Evolutionary conservation across 2,888 invertebrate genomes (phyloP).

Genomic region (Herminia tarsipennalis): DNA sequence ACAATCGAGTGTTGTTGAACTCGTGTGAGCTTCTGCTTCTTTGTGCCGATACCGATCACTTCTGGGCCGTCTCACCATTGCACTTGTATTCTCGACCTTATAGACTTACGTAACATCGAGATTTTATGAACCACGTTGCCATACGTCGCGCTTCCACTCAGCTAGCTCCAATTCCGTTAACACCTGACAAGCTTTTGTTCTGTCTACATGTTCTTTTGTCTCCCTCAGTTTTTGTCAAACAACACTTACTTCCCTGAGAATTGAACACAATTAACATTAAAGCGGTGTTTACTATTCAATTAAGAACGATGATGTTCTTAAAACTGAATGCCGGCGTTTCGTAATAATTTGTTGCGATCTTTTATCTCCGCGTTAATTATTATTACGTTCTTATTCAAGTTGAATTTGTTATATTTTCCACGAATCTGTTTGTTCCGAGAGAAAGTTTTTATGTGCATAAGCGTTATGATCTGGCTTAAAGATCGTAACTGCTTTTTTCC

Average conservation of each 20-base stretch:
- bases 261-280: slow-evolving; percentile 30
- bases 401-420: slow-evolving; percentile 28
- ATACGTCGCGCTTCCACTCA: not conserved
- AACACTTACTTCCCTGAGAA: slow-evolving; percentile 63
- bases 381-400: slow-evolving; percentile 55
- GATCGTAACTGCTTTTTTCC: too few relatives aligned
- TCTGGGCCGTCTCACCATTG: slow-evolving; percentile 20
- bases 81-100: slow-evolving; percentile 49
- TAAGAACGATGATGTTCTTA: slow-evolving; percentile 37
- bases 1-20: slow-evolving; percentile 65
- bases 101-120: slow-evolving; percentile 32
- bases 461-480: not conserved
- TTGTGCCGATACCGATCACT: slow-evolving; percentile 50
- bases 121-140: slow-evolving; percentile 18
- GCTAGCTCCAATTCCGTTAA: slow-evolving; percentile 1
- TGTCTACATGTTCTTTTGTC: slow-evolving; percentile 31
- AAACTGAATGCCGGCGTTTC: slow-evolving; percentile 36
- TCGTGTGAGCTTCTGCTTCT: slow-evolving; percentile 68
- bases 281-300: slow-evolving; percentile 40
- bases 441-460: slow-evolving; percentile 26
- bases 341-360: slow-evolving; percentile 42
- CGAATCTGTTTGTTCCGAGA: slow-evolving; percentile 20
- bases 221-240: slow-evolving; percentile 26
- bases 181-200: slow-evolving; percentile 41
- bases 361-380: slow-evolving; percentile 52